phyloP scores from a whole-genome alignment of 2,113 vertebrate species.

The Macaca fascicularis region DNA sequence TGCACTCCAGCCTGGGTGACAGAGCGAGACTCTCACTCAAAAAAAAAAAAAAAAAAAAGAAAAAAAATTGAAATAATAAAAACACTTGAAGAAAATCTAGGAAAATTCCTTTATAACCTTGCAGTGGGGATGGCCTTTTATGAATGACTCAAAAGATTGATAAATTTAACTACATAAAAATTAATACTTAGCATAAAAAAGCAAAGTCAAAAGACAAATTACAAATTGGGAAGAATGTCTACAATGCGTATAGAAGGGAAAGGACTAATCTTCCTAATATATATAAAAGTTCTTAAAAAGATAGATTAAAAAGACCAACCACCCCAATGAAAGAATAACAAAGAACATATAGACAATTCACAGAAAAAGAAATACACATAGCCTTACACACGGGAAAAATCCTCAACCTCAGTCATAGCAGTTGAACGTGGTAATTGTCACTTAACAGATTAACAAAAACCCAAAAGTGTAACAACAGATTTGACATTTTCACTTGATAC shows the following conservation, averaged over 20 bases:
- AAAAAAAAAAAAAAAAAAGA: background rate
- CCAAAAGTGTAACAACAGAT: background rate
- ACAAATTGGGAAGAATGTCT: conserved; percentile 3
- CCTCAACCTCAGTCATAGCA: background rate
- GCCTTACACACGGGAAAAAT: background rate
- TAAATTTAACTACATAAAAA: conserved; percentile 13
- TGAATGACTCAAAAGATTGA: conserved; percentile 8
- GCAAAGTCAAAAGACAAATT: conserved; percentile 19
- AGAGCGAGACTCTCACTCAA: too few relatives aligned
- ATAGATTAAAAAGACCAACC: background rate
- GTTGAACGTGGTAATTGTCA: conserved; percentile 12
- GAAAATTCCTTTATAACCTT: conserved; percentile 33
- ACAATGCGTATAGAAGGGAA: background rate
- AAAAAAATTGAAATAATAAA: conserved; percentile 40
- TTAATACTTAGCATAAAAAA: conserved; percentile 37
- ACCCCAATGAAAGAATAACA: background rate
- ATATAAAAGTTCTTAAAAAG: background rate
- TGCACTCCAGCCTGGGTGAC: too few relatives aligned
- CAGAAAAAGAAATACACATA: background rate
- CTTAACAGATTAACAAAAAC: background rate
- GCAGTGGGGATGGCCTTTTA: conserved; percentile 6
- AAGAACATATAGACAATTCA: background rate
- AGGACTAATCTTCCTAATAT: background rate
- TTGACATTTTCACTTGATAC: background rate
- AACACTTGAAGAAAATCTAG: conserved; percentile 28